Conservation (phyloP, 2,888 invertebrate genomes). For the Nomada lathburiana region DNA sequence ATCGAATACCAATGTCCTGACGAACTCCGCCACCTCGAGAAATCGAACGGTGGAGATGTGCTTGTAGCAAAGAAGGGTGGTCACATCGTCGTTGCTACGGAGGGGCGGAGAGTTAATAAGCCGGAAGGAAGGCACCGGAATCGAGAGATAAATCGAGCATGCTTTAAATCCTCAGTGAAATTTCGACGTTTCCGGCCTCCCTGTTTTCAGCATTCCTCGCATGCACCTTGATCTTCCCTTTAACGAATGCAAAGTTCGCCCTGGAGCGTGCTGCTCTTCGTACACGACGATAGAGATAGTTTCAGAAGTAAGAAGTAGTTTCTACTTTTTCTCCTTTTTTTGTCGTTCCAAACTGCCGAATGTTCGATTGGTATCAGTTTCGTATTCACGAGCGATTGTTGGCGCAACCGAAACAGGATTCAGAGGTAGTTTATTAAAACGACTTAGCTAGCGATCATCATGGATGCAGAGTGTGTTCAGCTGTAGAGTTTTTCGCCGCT, state of each 20-base stretch:
- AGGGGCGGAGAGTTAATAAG: conserved; percentile 62
- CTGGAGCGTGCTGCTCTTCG: not conserved
- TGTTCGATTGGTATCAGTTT: not conserved
- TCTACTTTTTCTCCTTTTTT: not conserved
- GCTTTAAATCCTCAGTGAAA: conserved; percentile 36
- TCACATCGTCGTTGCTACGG: conserved; percentile 48
- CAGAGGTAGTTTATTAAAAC: conserved; percentile 42
- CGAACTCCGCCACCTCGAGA: conserved; percentile 38
- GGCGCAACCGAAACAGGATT: conserved; percentile 13
- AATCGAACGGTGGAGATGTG: conserved; percentile 35
- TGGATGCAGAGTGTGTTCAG: conserved; percentile 30
- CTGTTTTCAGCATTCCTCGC: conserved; percentile 22
- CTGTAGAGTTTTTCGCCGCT: conserved; percentile 30
- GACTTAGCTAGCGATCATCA: conserved; percentile 21
- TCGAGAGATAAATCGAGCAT: conserved; percentile 60
- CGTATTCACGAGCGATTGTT: conserved; percentile 15
- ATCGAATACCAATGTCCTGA: conserved; percentile 75
- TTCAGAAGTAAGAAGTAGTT: not conserved
- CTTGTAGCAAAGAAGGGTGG: conserved; percentile 56
- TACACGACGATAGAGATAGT: too few species aligned
- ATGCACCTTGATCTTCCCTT: not conserved
- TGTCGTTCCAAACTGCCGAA: not conserved
- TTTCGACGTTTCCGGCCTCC: conserved; percentile 33
- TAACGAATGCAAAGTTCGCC: conserved; percentile 16
- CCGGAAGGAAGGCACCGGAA: conserved; percentile 57